A percentile compares a stretch with the other conserved stretches of the same genome.
These are phyloP conservation scores for Caenorhabditis macrosperma DNA, from an alignment of 2,888 invertebrate genomes.

Conservation along the genomic window DNA sequence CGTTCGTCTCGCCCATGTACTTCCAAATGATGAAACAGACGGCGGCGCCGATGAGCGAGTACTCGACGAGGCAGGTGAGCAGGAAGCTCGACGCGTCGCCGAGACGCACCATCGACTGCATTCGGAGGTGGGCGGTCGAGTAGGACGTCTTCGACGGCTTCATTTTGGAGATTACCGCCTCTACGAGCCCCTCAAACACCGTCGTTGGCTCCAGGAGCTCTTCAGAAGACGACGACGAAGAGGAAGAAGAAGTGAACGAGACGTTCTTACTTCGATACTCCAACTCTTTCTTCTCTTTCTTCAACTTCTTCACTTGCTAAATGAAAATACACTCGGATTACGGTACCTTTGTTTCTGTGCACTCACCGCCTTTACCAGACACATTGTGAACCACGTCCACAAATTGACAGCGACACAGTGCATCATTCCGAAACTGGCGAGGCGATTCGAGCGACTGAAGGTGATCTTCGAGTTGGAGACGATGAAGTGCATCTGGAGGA, in stretches of 20 bases:
- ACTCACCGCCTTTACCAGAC: conserved; percentile 73
- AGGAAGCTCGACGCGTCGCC: conserved; percentile 78
- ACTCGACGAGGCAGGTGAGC: conserved; percentile 77
- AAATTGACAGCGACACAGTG: conserved; percentile 77
- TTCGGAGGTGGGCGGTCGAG: conserved; percentile 16
- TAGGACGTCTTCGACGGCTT: conserved; percentile 5
- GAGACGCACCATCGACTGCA: conserved; percentile 63
- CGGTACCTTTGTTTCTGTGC: background rate
- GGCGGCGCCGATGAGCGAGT: conserved; percentile 77
- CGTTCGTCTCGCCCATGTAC: conserved; percentile 69
- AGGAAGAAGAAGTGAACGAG: conserved; percentile 15
- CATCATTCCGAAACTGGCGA: conserved; percentile 78
- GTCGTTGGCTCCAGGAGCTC: conserved; percentile 21
- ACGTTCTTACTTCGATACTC: conserved; percentile 24
- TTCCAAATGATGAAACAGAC: conserved; percentile 79
- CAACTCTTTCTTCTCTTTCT: conserved; percentile 40
- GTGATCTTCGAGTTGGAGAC: conserved; percentile 79
- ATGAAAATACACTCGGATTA: background rate
- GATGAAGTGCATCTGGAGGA: conserved; percentile 80
- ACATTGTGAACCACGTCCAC: conserved; percentile 79
- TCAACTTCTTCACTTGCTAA: conserved; percentile 45
- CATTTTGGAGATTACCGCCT: background rate
- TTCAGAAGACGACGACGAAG: conserved; percentile 35
- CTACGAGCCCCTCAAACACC: background rate
- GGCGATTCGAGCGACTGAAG: conserved; percentile 64